Conservation (phyloP, 1,140 invertebrate species). For the Drosophila melanogaster region DNA sequence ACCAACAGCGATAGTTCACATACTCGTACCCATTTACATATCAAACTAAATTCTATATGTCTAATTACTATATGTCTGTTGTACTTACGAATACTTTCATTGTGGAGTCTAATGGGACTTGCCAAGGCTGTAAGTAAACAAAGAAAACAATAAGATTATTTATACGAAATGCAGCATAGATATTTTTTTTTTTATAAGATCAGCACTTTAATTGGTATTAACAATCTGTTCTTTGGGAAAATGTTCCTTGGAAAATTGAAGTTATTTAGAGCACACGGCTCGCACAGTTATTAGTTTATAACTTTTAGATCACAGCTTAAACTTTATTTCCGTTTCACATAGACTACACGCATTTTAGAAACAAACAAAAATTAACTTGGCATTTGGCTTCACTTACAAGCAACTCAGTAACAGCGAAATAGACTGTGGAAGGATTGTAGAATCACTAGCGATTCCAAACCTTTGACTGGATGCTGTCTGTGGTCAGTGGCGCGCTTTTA, state of each 20-base stretch:
- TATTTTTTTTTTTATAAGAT: neutral
- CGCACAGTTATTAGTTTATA: neutral
- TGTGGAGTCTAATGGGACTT: slow-evolving; percentile 61
- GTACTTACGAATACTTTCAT: slow-evolving; percentile 84
- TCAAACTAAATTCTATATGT: slow-evolving; percentile 10
- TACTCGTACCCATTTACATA: slow-evolving; percentile 17
- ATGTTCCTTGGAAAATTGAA: neutral
- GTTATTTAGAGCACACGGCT: slow-evolving; percentile 3
- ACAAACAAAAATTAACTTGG: slow-evolving; percentile 18
- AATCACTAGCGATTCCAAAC: slow-evolving; percentile 84
- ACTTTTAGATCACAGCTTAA: neutral
- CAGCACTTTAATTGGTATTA: too few species aligned
- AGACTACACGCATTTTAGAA: slow-evolving; percentile 2
- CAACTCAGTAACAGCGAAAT: slow-evolving; percentile 59
- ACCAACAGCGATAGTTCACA: slow-evolving; percentile 8
- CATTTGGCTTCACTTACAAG: slow-evolving; percentile 60
- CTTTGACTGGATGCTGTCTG: slow-evolving; percentile 89
- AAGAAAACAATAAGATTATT: slow-evolving; percentile 32
- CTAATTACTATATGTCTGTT: slow-evolving; percentile 19
- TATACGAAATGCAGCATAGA: slow-evolving; percentile 15
- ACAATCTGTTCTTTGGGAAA: neutral
- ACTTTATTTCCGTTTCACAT: slow-evolving; percentile 21
- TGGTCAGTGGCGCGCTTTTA: slow-evolving; percentile 87
- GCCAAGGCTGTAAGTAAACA: slow-evolving; percentile 74
- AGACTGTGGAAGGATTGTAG: slow-evolving; percentile 81